Base-by-base conservation (phyloP, 2,113 vertebrate species). In the Menidia beryllina region DNA sequence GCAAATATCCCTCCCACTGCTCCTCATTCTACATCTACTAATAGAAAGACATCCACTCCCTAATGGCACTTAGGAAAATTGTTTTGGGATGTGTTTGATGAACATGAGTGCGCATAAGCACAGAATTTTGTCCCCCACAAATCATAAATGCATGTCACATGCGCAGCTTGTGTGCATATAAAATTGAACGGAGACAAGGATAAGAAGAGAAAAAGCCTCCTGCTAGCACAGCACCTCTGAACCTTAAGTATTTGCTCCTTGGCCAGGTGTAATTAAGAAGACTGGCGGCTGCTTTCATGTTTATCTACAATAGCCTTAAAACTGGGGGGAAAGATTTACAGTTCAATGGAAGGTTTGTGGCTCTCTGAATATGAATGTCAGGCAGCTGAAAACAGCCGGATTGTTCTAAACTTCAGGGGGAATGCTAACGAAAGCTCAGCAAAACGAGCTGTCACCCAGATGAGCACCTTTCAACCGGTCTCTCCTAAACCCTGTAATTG, bases 1-100 rank as follows among this genome's bases (percentile, higher is more conserved):
- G 75, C 72, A 71, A 83, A 79, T 72, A 79, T 79, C 75, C 74
- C 84, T 75, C 85, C 81, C 77, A 67, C 76, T 69, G 78, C 71
- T 82, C 64, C 77, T 78, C 69, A 75, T 77, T 85, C 72, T 69
- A 64, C 82, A 81, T 86, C 71, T 74, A 67, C 80, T 86, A 87
- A 89, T 88, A 85, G 83, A 77, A 81, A 82, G 50, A 45, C 71
- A 81, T 62, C 83, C 66, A 59, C 75, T 88, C 83, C 78, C 77
- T n/a, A 25, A 66, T 78, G 86, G 70, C 71, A 49, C 51, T 48
- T 34, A 59, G 64, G 65, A 69, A 61, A 64, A 76, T 19, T 12
- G 19, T 50, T 36, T 36, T 58, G 23, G 60, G 55, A 60, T 58
- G 47, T 41, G 52, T 63, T 63, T 79, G 53, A 77, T 73, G 62